These are phyloP conservation scores for Corvus cornix DNA, from an alignment of 2,113 vertebrate genomes.

Conservation along the genomic window DNA sequence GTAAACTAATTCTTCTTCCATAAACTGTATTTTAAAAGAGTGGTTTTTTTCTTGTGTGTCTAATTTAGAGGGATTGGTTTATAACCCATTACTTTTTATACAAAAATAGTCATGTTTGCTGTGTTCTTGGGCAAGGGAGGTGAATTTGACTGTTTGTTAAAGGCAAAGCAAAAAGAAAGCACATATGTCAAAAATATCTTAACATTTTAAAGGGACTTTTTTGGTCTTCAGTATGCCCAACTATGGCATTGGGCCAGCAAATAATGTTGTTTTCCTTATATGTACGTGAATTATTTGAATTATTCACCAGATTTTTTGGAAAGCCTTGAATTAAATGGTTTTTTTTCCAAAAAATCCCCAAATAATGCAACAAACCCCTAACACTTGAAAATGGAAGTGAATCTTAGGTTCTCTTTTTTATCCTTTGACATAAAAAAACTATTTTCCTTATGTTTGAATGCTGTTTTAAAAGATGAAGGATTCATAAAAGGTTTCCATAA, in stretches of 20 bases:
- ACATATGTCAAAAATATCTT: neutral
- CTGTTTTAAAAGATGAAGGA: neutral
- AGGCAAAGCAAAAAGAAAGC: neutral
- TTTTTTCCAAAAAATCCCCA: neutral
- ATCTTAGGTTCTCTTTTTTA: neutral
- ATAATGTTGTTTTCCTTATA: slow-evolving; percentile 36
- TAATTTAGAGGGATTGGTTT: neutral
- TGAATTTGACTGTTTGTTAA: neutral
- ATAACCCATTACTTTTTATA: neutral
- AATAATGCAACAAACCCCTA: neutral
- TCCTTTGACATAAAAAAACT: neutral
- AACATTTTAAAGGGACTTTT: neutral
- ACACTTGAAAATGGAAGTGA: neutral
- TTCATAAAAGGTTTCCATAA: neutral
- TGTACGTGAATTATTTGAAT: slow-evolving; percentile 16
- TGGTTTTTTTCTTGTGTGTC: neutral
- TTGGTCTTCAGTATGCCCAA: neutral
- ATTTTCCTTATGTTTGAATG: neutral
- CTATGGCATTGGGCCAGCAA: neutral
- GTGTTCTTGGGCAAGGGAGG: neutral
- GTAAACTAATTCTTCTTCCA: neutral
- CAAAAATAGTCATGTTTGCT: neutral
- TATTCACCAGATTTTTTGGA: neutral
- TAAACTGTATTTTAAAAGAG: neutral
- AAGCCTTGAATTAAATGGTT: neutral